Base-by-base conservation (phyloP, 1,140 invertebrate genomes). In the Lepidurus packardi region DNA sequence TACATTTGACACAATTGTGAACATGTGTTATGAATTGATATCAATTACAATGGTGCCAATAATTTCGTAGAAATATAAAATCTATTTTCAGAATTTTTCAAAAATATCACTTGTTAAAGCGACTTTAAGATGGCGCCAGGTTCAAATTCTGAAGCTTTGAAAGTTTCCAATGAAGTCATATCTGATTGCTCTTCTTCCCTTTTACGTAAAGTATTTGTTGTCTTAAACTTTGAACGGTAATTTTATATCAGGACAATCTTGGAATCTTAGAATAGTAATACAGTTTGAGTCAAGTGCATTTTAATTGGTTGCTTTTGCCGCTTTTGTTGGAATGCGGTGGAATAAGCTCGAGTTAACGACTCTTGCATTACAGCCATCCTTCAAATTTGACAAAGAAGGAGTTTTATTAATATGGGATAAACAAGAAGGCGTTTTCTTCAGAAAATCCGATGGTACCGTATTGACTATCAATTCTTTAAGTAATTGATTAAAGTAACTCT, bases 301-400 rank as follows among this genome's bases (percentile, higher is more conserved):
- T 13, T 65, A 65, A 21, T 65, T 21, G 53, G 8, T 3, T 65
- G 21, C 13, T 65, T 8, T 25, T 7, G 13, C 47, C 76, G 0
- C 1, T 77, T 8, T 65, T 16, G 6, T 65, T 65, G 53, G 53
- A 65, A 97, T 97, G 94, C 88, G 94, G 83, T 97, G 94, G 84
- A 97, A 97, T 85, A 94, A 92, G 84, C 91, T 93, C 85, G 95
- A 96, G 85, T 85, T 98, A 81, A 87, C 91, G 80, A 90, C 92
- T 77, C 85, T 97, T 83, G 94, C 94, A 74, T 91, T 91, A 8
- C 93, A 95, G 85, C 92, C 93, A 41, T 91, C 91, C 13, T 91
- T 92, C 82, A 94, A 92, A 85, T 97, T 96, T 86, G 94, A 97
- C 84, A 94, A 94, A 83, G 95, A 97, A 89, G 95, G 96, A 24